Evolutionary conservation across 2,888 invertebrate species (phyloP).

Genomic region (Lordiphosa andalusiaca): DNA sequence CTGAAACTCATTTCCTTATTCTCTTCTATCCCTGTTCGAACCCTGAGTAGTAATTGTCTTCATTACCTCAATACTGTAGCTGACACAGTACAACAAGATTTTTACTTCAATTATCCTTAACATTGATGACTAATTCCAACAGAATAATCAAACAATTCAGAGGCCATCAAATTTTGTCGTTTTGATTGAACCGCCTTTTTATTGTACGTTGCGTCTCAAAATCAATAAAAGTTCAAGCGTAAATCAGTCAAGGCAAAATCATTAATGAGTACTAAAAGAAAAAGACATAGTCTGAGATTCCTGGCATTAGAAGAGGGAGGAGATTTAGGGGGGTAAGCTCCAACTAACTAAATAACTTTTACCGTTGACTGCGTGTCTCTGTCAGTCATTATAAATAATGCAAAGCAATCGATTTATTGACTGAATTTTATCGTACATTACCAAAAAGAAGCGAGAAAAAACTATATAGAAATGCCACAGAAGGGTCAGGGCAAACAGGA

Average conservation of each 20-base stretch:
- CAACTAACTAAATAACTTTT: constrained; percentile 35
- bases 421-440: constrained; percentile 45
- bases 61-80: too few species aligned
- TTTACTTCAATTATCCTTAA: too few species aligned
- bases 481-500: constrained; percentile 16
- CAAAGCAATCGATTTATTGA: constrained; percentile 68
- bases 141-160: too few species aligned
- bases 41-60: too few species aligned
- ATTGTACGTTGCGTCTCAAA: constrained; percentile 8
- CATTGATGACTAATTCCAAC: too few species aligned
- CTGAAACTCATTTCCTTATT: too few species aligned
- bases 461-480: constrained; percentile 28
- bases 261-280: constrained; percentile 44
- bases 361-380: constrained; percentile 36
- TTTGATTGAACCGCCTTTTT: too few species aligned
- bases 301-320: background rate
- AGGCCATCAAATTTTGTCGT: too few species aligned
- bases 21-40: too few species aligned
- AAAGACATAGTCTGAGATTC: constrained; percentile 26
- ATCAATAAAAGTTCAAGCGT: constrained; percentile 48
- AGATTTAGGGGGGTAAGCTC: background rate
- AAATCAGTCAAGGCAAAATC: constrained; percentile 54
- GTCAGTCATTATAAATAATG: constrained; percentile 61
- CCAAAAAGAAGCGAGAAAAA: constrained; percentile 27
- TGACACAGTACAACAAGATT: too few species aligned